Evolutionary conservation across 2,797 vertebrate genomes (phyloP).

Genomic region (Spinus pinus): DNA sequence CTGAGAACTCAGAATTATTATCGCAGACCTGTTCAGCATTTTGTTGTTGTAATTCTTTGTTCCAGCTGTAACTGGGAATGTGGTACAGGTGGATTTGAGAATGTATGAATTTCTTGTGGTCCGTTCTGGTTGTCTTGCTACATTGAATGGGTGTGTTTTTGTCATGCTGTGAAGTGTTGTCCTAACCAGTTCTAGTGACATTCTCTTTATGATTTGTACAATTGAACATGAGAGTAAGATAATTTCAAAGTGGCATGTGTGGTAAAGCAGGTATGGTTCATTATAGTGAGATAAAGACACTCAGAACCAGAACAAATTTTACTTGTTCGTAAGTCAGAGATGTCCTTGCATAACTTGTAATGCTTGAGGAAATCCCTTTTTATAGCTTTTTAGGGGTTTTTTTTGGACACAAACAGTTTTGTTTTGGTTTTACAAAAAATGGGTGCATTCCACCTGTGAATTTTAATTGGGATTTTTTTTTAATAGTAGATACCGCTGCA

Average conservation of each 20-base stretch:
- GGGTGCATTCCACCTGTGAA: background rate
- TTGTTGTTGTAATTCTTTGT: background rate
- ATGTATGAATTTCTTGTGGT: background rate
- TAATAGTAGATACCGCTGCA: background rate
- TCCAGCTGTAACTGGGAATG: background rate
- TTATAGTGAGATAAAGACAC: background rate
- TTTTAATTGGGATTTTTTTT: background rate
- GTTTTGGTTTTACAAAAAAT: background rate
- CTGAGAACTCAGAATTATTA: background rate
- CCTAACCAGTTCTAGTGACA: background rate
- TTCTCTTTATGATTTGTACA: background rate
- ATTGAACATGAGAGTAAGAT: background rate
- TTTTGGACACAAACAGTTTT: background rate
- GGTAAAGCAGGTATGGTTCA: background rate
- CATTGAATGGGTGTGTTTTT: background rate
- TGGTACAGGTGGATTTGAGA: background rate
- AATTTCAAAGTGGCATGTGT: background rate
- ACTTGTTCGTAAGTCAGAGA: background rate
- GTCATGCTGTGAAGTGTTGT: background rate
- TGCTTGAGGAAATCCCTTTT: background rate
- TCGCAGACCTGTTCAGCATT: background rate
- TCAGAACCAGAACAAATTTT: background rate
- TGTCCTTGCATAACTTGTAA: background rate
- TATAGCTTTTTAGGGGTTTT: background rate
- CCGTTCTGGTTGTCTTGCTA: rapidly evolving